phyloP scores from a whole-genome alignment of 1,140 invertebrate species.

The Drosophila equinoxialis region DNA sequence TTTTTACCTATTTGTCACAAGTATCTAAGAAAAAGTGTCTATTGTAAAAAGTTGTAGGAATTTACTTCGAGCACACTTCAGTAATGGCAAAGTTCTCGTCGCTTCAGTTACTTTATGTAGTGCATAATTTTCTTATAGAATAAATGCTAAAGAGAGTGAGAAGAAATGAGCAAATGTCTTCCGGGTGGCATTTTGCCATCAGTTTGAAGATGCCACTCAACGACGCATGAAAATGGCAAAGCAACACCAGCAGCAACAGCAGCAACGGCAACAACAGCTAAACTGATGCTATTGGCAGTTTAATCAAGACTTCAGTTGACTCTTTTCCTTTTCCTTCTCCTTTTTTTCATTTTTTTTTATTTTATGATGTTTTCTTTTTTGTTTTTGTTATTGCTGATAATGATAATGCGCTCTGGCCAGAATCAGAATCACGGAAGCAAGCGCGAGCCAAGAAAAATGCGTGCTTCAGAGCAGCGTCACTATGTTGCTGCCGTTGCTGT shows the following conservation, averaged over 20 bases:
- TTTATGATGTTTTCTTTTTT: constrained; percentile 10
- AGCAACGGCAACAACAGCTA: constrained; percentile 24
- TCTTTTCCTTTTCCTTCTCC: constrained; percentile 29
- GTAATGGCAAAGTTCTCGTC: background rate
- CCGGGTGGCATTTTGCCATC: constrained; percentile 25
- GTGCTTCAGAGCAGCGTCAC: constrained; percentile 32
- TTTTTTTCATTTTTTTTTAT: background rate
- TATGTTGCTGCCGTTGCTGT: constrained; percentile 5
- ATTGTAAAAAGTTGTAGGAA: too few species aligned
- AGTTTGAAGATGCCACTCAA: constrained; percentile 42
- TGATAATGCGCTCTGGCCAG: constrained; percentile 37
- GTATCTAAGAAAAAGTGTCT: too few species aligned
- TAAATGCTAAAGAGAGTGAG: background rate
- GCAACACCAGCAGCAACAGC: constrained; percentile 23
- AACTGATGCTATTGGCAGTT: constrained; percentile 41
- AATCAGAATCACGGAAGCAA: constrained; percentile 20
- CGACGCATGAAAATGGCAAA: constrained; percentile 47
- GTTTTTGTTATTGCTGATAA: background rate
- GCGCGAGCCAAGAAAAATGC: constrained; percentile 22
- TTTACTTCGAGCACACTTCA: background rate
- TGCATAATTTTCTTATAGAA: background rate
- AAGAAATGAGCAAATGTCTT: constrained; percentile 15
- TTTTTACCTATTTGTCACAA: too few species aligned
- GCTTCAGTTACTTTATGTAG: constrained; percentile 1
- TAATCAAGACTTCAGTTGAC: constrained; percentile 30